Evolutionary conservation across 2,888 invertebrate genomes (phyloP), one percentile per base, ranked within the genome.

Genomic region (Rapana venosa): DNA sequence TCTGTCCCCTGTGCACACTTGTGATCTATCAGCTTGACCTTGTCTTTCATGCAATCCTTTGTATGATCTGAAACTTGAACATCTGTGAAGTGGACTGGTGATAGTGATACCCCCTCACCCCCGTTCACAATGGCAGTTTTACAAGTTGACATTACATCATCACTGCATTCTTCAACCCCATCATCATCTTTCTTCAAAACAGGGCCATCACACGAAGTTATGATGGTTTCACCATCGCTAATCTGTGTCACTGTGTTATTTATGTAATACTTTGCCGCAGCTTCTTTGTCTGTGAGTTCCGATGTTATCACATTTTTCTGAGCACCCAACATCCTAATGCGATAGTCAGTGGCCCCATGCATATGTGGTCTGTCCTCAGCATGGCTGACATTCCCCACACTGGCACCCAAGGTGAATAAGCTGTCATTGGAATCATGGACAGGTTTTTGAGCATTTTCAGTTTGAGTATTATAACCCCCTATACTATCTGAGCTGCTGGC

Each of bases 1-100:
- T 85, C 56, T 88, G 86, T n/a, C 66, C 30, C 86, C 36, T 36
- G 22, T 30, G 56, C 20, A 58, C 86, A 17, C 85, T 79, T 47
- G 36, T 22, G 26, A 36, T 88, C 90, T 30, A 66, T 86, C n/a
- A 56, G 77, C 79, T 79, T 77, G 70, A 66, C 79, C n/a, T 56
- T 83, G 58, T 83, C 30, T 47, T 58, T 26, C 26, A 26, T 88
- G 66, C 32, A 26, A 26, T n/a, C 66, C 0, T 13, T 83, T 13
- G 15, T 47, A n/a, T n/a, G 8, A 15, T 30, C 58, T 58, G 85
- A 58, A n/a, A 32, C 58, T 26, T 15, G 85, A 85, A 17, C 32
- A 83, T 47, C 22, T 83, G 15, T 22, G 36, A 5, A 20, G 8
- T 30, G 15, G 81, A 47, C 13, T 13, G 36, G 13, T 83, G 81